Conservation (phyloP, 2,888 invertebrate species). For the Rutpela maculata region DNA sequence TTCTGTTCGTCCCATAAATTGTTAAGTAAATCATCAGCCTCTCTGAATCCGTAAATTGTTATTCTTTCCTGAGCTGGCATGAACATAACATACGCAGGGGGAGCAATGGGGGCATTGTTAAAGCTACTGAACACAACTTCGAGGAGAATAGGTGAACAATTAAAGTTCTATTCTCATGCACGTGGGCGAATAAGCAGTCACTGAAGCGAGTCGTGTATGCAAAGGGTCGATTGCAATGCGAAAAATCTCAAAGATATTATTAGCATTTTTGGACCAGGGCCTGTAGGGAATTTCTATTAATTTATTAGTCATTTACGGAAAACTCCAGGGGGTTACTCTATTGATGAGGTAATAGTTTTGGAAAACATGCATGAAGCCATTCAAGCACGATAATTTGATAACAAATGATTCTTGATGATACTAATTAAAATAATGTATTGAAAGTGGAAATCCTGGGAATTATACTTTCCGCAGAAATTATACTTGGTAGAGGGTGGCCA, state of each 20-base stretch:
- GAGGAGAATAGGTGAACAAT: slow-evolving; percentile 66
- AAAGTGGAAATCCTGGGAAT: slow-evolving; percentile 14
- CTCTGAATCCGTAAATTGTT: slow-evolving; percentile 61
- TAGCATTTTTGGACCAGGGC: slow-evolving; percentile 36
- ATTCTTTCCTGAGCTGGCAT: slow-evolving; percentile 62
- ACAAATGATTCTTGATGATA: slow-evolving; percentile 35
- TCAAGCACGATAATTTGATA: slow-evolving; percentile 24
- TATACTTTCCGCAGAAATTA: neutral
- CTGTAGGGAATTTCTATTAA: slow-evolving; percentile 25
- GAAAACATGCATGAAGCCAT: neutral
- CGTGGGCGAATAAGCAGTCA: slow-evolving; percentile 63
- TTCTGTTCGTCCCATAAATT: slow-evolving; percentile 55
- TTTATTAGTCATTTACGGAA: slow-evolving; percentile 33
- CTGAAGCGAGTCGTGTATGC: slow-evolving; percentile 57
- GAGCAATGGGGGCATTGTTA: slow-evolving; percentile 61
- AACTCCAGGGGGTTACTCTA: slow-evolving; percentile 32
- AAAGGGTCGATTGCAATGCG: slow-evolving; percentile 41
- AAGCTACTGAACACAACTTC: slow-evolving; percentile 54
- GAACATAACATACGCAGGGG: slow-evolving; percentile 52
- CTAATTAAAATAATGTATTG: slow-evolving; percentile 14
- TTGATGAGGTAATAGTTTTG: slow-evolving; percentile 37
- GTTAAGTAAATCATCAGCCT: slow-evolving; percentile 57
- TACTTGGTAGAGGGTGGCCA: neutral
- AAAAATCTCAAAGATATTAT: slow-evolving; percentile 36
- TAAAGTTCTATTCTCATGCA: slow-evolving; percentile 65